Base-by-base conservation (phyloP, 2,888 invertebrate genomes). In the Epiblema foenella region DNA sequence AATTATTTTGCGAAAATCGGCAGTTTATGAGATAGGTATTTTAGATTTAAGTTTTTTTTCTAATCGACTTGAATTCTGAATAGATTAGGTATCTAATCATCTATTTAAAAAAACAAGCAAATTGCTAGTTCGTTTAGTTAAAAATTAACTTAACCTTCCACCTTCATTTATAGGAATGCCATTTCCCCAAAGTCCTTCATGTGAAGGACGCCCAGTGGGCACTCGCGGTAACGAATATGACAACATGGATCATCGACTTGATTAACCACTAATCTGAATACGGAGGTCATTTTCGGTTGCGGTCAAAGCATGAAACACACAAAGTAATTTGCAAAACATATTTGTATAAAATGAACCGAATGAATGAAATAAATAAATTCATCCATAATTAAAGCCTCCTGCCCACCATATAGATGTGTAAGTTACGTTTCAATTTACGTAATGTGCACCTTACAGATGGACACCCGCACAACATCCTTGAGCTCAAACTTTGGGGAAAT, bases 201-300 rank as follows among this genome's bases (percentile, higher is more conserved):
- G 10, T 7, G n/a, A 49, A 62, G 62, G 62, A 62, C 62, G 9
- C 7, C 49, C 29, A 7, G 62, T 42, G 17, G 62, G 18, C 37
- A 57, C 17, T 37, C 17, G 60, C 17, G 37, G 29, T 37, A 33
- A 8, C 17, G 11, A 17, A 15, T 33, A 29, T 7, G 15, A 29
- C 33, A 17, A 24, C 17, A 20, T 18, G 37, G 9, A 52, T 37
- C 18, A 20, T 5, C 12, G 51, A 37, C 12, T 18, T 51, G 33
- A 63, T 63, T 63, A 51, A n/a, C 9, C 15, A 63, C 18, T 63
- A 37, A 52, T 52, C 63, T 49, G 11, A 52, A 18, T 63, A 37
- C 12, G 10, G 63, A 37, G 63, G 52, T 39, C 33, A 63, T 63
- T 33, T 51, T 12, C 12, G 33, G 12, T 33, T 63, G 62, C 15